Percentiles rank a stretch among this genome's conserved stretches.
These are phyloP conservation scores for Montipora efflorescens DNA, from an alignment of 64 coral and sea anemone genomes.

Conservation along the genomic window DNA sequence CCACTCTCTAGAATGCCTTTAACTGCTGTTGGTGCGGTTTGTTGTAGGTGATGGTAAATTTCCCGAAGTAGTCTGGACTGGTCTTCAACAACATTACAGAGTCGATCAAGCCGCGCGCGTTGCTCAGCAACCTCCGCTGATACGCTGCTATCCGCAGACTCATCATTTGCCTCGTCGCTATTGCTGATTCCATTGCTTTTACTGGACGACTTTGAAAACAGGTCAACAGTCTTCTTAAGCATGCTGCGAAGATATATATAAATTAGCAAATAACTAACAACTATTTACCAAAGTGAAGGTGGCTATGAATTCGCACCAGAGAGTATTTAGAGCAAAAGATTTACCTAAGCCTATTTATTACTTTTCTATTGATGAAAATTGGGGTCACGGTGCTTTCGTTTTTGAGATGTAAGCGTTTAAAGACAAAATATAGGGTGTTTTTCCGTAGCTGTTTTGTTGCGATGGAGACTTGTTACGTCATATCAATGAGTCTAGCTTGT, in stretches of 20 bases:
- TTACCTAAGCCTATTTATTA: too few species aligned
- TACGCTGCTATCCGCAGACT: neutral
- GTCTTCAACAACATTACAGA: slow-evolving; percentile 15
- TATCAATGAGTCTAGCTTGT: too few species aligned
- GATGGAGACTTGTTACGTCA: too few species aligned
- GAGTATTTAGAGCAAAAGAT: too few species aligned
- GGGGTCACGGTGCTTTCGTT: too few species aligned
- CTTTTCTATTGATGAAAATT: too few species aligned
- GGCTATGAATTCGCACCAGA: too few species aligned
- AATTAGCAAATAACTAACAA: too few species aligned
- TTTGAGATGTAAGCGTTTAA: too few species aligned
- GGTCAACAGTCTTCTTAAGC: neutral
- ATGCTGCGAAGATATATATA: neutral
- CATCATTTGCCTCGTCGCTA: neutral
- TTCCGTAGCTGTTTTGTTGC: too few species aligned
- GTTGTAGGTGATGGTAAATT: slow-evolving; percentile 29
- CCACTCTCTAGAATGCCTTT: neutral
- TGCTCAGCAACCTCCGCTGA: neutral
- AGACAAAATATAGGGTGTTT: too few species aligned
- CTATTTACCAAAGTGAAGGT: too few species aligned
- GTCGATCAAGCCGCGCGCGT: neutral
- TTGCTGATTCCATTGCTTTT: neutral
- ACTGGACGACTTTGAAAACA: neutral
- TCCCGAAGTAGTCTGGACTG: slow-evolving; percentile 23
- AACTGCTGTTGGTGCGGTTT: neutral